Evolutionary conservation across 1,140 invertebrate species (phyloP), one percentile per base, ranked within the genome.

Genomic region (Heliconius hewitsoni): DNA sequence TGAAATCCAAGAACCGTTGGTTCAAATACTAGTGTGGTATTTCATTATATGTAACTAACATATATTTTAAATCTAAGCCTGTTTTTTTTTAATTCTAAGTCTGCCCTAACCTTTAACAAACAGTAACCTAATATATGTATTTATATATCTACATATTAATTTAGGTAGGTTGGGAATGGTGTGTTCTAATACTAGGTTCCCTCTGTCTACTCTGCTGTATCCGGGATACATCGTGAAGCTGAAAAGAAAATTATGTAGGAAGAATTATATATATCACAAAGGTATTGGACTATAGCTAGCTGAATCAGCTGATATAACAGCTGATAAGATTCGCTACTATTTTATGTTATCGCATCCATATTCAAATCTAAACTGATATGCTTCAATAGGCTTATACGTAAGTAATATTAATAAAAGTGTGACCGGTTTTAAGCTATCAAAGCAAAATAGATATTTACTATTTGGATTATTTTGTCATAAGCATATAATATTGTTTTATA

Each of bases 331-430:
- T 55, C 27, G 60, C 57, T 70, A 76, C 74, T 76, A 76, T 60
- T 46, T 46, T 46, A 30, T 66, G 74, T 76, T 76, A 76, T 76
- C 74, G 66, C 46, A 76, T 34, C 60, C 60, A 66, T 42, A 13
- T 39, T 70, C 23, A 76, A 76, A 76, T 76, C 57, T 76, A 76
- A 76, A 70, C 74, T 76, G 74, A 76, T 76, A 76, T 27, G 57
- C 37, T 50, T 71, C 57, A 66, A 76, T 70, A 9, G 74, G 74
- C 74, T 76, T 76, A 76, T 74, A 55, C 66, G 66, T 70, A 42
- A 76, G 74, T 76, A 50, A 70, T 34, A 60, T 75, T 70, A 70
- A 76, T 50, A 76, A 76, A 76, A 76, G 60, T 39, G 57, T 70
- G n/a, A 76, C 74, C 27, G 60, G 50, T 76, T 76, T 76, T 76